phyloP scores from a whole-genome alignment of 2,797 vertebrate species.

The Malurus splendens region DNA sequence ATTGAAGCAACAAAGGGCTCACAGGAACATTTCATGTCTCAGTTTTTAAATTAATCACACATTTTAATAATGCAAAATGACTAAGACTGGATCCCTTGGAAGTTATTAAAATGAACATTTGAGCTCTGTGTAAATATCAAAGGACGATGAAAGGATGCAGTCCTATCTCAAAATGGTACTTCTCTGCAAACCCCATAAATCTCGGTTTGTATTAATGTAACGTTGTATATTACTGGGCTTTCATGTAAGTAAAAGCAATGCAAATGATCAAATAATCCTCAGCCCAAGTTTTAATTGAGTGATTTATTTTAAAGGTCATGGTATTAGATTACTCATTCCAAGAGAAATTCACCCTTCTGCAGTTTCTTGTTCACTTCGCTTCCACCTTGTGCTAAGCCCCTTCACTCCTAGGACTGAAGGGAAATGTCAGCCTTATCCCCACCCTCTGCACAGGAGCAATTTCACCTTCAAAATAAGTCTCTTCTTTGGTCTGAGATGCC shows the following conservation, averaged over 20 bases:
- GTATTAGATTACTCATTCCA: slow-evolving; percentile 37
- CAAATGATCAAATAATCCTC: slow-evolving; percentile 55
- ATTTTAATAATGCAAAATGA: slow-evolving; percentile 51
- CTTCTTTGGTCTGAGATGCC: neutral
- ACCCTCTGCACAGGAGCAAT: neutral
- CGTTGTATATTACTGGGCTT: slow-evolving; percentile 39
- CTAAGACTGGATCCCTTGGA: slow-evolving; percentile 55
- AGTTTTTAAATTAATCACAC: slow-evolving; percentile 50
- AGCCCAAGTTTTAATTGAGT: slow-evolving; percentile 54
- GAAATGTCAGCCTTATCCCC: neutral
- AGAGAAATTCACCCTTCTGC: slow-evolving; percentile 6
- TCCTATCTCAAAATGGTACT: slow-evolving; percentile 48
- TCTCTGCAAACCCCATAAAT: slow-evolving; percentile 45
- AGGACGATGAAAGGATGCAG: slow-evolving; percentile 49
- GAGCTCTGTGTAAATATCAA: slow-evolving; percentile 65
- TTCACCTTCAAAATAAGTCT: neutral
- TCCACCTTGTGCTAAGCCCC: neutral
- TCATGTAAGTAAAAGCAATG: slow-evolving; percentile 58
- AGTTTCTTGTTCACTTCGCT: neutral
- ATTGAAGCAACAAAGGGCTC: slow-evolving; percentile 35
- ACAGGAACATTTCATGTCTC: slow-evolving; percentile 36
- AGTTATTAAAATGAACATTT: slow-evolving; percentile 62
- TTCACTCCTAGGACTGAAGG: neutral
- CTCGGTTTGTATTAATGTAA: slow-evolving; percentile 54
- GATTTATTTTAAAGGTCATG: slow-evolving; percentile 58